These are phyloP conservation scores for Eumerus sabulonum DNA, from an alignment of 2,888 invertebrate species.

Conservation along the genomic window DNA sequence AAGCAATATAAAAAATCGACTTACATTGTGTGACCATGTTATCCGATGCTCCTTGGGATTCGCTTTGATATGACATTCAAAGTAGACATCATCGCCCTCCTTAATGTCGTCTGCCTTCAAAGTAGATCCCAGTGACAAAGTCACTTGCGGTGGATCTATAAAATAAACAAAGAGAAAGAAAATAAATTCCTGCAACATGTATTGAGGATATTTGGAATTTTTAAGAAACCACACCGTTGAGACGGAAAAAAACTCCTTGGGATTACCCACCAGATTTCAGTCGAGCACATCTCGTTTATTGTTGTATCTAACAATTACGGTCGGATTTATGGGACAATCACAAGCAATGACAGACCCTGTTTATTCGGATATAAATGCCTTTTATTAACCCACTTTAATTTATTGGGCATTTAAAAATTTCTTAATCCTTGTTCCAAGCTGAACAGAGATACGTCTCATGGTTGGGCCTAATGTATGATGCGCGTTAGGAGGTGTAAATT, in stretches of 20 bases:
- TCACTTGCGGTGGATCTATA: slow-evolving; percentile 87
- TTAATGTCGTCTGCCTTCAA: slow-evolving; percentile 88
- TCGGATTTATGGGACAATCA: slow-evolving; percentile 42
- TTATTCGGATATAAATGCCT: slow-evolving; percentile 46
- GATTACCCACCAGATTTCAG: slow-evolving; percentile 39
- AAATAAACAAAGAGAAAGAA: slow-evolving; percentile 67
- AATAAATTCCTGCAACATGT: slow-evolving; percentile 22
- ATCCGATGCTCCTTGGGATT: slow-evolving; percentile 88
- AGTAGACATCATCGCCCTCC: slow-evolving; percentile 89
- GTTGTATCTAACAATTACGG: slow-evolving; percentile 47
- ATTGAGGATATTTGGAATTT: slow-evolving; percentile 48
- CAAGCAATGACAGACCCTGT: slow-evolving; percentile 35
- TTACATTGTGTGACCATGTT: slow-evolving; percentile 88
- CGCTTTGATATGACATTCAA: slow-evolving; percentile 88
- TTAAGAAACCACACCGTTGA: slow-evolving; percentile 38
- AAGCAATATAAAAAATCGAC: slow-evolving; percentile 74
- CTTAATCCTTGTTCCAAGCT: slow-evolving; percentile 24
- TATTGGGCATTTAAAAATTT: slow-evolving; percentile 53
- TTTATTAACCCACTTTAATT: slow-evolving; percentile 53
- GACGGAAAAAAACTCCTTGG: slow-evolving; percentile 18
- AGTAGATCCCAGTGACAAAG: slow-evolving; percentile 86
- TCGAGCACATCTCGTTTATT: slow-evolving; percentile 49
- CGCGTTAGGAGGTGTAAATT: slow-evolving; percentile 34
- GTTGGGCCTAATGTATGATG: background rate
- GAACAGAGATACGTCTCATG: background rate